phyloP scores from a whole-genome alignment of 2,797 vertebrate genomes.

The Glossophaga mutica region DNA sequence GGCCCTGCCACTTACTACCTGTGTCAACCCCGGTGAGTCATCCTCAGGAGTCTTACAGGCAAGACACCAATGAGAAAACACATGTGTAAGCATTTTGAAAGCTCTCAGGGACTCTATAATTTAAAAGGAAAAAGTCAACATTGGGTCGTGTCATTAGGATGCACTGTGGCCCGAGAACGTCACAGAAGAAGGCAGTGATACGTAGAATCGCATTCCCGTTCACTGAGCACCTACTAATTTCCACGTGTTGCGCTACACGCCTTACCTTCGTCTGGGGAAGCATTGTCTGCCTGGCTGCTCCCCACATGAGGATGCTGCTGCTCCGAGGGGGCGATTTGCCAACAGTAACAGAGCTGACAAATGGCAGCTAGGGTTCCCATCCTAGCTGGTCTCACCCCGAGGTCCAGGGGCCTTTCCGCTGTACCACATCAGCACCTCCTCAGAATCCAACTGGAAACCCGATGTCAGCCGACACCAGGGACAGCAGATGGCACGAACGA shows the following conservation, averaged over 20 bases:
- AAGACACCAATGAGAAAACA: slow-evolving; percentile 13
- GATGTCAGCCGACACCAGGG: background rate
- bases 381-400: background rate
- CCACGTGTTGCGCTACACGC: background rate
- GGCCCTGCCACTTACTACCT: background rate
- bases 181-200: background rate
- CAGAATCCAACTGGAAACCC: background rate
- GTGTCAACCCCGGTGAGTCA: background rate
- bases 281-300: background rate
- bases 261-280: background rate
- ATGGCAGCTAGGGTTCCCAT: background rate
- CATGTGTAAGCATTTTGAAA: background rate
- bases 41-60: background rate
- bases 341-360: background rate
- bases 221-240: background rate
- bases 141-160: background rate
- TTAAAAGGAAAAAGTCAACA: background rate
- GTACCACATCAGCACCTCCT: background rate
- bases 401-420: background rate
- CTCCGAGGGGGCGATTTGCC: background rate
- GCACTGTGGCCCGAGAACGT: background rate
- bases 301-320: background rate
- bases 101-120: background rate
- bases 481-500: background rate
- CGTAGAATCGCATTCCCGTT: background rate